Base-by-base conservation (phyloP, 2,888 invertebrate species). In the Incurvaria masculella region DNA sequence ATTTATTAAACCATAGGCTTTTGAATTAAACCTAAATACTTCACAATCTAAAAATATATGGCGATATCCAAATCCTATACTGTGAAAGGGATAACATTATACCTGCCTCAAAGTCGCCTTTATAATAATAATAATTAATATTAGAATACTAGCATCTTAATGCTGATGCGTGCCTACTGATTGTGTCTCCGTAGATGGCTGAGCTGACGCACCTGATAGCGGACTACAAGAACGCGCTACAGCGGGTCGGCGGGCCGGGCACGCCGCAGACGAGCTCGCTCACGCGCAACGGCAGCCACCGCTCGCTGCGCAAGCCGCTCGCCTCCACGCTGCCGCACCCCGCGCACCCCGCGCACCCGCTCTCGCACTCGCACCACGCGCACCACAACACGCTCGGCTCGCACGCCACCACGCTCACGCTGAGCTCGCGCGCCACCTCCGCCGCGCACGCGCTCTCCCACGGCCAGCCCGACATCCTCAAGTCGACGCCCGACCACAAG, bases 151-250 rank as follows among this genome's bases (percentile, higher is more conserved):
- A 10, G 27, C 8, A 14, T 27, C 14, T 8, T 27, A 10, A 10
- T 8, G 27, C 14, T n/a, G n/a, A n/a, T n/a, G n/a, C n/a, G 20
- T 19, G 6, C 10, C 14, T 41, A 41, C 39, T 39, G 4, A 50
- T 44, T 3, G 38, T 26, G 17, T 11, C 23, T 14, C 39, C 50
- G 2, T 71, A 89, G 88, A 94, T 95, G 70, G 82, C 91, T 48
- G 94, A 95, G 79, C 85, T 95, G 50, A 95, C 95, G 0, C 81
- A 94, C 53, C 79, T 95, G 21, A 94, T 94, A 62, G 94, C 95
- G 20, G 95, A 95, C 72, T 95, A 95, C 69, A 95, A 94, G 87
- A 95, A 95, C 75, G 90, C 93, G 0, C 67, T 92, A 56, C 87
- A 88, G 0, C 88, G 89, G 27, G 86, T 87, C 48, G 84, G 87